phyloP scores from a whole-genome alignment of 2,888 invertebrate genomes.

The Pseudanteris insignis region DNA sequence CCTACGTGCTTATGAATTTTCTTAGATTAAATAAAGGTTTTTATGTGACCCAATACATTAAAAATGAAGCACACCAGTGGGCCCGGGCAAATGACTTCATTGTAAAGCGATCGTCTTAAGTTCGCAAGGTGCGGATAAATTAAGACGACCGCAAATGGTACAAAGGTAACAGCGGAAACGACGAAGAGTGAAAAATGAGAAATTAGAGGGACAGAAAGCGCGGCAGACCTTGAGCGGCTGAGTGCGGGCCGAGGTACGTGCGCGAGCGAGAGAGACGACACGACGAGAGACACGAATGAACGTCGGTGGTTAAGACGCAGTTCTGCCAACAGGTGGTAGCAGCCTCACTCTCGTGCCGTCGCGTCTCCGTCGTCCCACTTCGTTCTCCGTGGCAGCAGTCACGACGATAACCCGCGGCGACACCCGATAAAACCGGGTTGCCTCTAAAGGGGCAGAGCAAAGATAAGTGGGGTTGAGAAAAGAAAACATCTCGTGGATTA shows the following conservation, averaged over 20 bases:
- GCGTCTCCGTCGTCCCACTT: constrained; percentile 44
- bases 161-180: constrained; percentile 29
- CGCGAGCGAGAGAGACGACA: too few relatives aligned
- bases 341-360: constrained; percentile 54
- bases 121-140: constrained; percentile 35
- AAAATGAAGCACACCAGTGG: constrained; percentile 10
- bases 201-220: constrained; percentile 35
- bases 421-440: constrained; percentile 65
- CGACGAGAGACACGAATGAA: constrained; percentile 36
- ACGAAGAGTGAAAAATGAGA: constrained; percentile 38
- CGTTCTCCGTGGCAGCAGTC: constrained; percentile 60
- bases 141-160: constrained; percentile 30
- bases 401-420: constrained; percentile 66
- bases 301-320: constrained; percentile 62
- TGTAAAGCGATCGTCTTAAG: constrained; percentile 33
- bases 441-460: constrained; percentile 45
- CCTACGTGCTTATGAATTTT: too few relatives aligned
- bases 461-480: constrained; percentile 56
- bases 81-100: constrained; percentile 31
- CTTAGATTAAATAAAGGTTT: too few relatives aligned
- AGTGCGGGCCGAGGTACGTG: constrained; percentile 1
- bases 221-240: constrained; percentile 31
- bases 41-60: neutral
- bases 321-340: constrained; percentile 66
- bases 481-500: constrained; percentile 63